Base-by-base conservation (phyloP, 2,113 vertebrate genomes). In the Misgurnus mizolepis region DNA sequence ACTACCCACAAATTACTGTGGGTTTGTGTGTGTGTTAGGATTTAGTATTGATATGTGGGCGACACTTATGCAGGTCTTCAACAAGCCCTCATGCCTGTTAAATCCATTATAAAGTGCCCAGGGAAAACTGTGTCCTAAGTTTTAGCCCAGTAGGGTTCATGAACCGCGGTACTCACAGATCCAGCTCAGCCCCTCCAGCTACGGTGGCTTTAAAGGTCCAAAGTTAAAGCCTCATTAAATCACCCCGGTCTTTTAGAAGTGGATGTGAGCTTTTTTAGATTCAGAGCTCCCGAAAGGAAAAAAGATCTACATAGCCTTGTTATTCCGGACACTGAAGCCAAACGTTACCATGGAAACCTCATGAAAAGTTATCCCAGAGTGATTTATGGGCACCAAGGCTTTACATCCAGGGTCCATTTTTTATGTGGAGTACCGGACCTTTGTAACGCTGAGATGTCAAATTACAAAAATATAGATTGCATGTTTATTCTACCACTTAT, bases 101-200 rank as follows among this genome's bases (percentile, higher is more conserved):
- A 83, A 83, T 83, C 72, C 82, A 83, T 80, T 79, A 79, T 78
- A 56, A 78, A 67, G 53, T 60, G 77, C 39, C 70, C 64, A 39
- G 61, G 66, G 82, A 83, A 70, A 83, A 68, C 14, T 1, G n/a
- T 14, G 49, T 71, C 69, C 41, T 56, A 41, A 69, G 40, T 45
- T 66, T 55, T 34, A 67, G 64, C 79, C 55, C 64, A 71, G 67
- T n/a, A 75, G 43, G 55, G 56, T 76, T 66, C 62, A 68, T 61
- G 72, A 58, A 75, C 53, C 45, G 40, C 41, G 17, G 60, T 27
- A 11, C 34, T 65, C 70, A 80, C 64, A 74, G 65, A 56, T 49
- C 56, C 53, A 64, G 66, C 75, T 72, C 39, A 83, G 58, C 78
- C 65, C 65, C 80, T 73, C 40, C 62, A 62, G 73, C 74, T 67